Evolutionary conservation across 2,797 vertebrate species (phyloP).

Genomic region (Crenuchus spilurus): DNA sequence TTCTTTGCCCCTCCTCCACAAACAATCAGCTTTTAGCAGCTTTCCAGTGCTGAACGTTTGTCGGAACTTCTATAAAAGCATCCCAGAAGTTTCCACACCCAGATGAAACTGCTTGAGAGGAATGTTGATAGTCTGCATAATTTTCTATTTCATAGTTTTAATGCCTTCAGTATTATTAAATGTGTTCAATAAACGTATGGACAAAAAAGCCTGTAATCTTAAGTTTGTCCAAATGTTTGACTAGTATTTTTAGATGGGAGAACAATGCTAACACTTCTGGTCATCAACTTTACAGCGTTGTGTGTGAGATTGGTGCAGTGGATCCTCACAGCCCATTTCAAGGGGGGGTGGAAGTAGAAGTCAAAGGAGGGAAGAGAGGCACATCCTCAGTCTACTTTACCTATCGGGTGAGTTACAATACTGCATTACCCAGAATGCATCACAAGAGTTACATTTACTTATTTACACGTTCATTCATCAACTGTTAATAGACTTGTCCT

Average conservation of each 20-base stretch:
- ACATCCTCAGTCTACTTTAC: slow-evolving; percentile 78
- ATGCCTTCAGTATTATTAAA: no score
- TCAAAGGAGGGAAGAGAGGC: slow-evolving; percentile 83
- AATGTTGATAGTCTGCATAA: no score
- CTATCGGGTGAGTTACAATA: slow-evolving; percentile 82
- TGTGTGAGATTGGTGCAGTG: slow-evolving; percentile 81
- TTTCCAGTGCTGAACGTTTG: no score
- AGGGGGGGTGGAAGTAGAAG: slow-evolving; percentile 79
- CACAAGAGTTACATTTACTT: slow-evolving; percentile 9
- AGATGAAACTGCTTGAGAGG: no score
- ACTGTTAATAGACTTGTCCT: no score
- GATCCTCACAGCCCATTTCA: background rate
- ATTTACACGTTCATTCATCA: no score
- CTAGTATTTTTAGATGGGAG: background rate
- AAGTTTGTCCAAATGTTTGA: background rate
- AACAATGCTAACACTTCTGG: background rate
- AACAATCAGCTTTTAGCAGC: no score
- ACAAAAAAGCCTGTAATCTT: background rate
- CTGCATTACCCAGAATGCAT: slow-evolving; percentile 46
- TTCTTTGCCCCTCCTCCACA: no score
- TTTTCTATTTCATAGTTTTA: no score
- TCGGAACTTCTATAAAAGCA: no score
- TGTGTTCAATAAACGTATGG: no score
- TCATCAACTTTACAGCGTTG: slow-evolving; percentile 80
- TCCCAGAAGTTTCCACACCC: no score